Evolutionary conservation across 2,113 vertebrate genomes (phyloP).

Genomic region (Campylorhamphus procurvoides): DNA sequence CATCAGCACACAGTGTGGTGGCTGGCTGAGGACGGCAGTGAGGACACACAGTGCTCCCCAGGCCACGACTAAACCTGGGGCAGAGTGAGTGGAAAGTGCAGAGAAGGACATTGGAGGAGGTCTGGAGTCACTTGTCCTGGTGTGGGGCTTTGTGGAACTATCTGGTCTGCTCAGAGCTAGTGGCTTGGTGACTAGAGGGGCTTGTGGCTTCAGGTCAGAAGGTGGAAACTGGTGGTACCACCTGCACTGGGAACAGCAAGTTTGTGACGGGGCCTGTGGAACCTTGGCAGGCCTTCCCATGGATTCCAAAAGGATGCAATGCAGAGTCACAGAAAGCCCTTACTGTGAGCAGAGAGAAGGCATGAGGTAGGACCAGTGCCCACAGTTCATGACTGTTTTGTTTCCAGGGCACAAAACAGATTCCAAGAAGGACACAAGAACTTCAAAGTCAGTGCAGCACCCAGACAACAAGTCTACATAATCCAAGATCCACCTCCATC

Average conservation of each 20-base stretch:
- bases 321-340: background rate
- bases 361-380: background rate
- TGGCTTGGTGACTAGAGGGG: background rate
- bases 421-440: background rate
- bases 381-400: background rate
- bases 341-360: background rate
- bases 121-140: background rate
- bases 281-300: background rate
- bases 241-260: background rate
- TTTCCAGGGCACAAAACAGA: background rate
- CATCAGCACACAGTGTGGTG: background rate
- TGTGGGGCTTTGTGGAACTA: background rate
- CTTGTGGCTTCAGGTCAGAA: background rate
- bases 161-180: background rate
- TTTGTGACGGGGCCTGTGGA: background rate
- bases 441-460: background rate
- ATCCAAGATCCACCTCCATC: background rate
- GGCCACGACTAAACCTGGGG: background rate
- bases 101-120: background rate
- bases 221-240: background rate
- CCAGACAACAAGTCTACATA: background rate
- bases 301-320: background rate
- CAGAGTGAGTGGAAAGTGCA: background rate
- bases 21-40: background rate
- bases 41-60: fast-evolving